Conservation (phyloP, 2,797 vertebrate species). For the Enteromius unitaeniatus region DNA sequence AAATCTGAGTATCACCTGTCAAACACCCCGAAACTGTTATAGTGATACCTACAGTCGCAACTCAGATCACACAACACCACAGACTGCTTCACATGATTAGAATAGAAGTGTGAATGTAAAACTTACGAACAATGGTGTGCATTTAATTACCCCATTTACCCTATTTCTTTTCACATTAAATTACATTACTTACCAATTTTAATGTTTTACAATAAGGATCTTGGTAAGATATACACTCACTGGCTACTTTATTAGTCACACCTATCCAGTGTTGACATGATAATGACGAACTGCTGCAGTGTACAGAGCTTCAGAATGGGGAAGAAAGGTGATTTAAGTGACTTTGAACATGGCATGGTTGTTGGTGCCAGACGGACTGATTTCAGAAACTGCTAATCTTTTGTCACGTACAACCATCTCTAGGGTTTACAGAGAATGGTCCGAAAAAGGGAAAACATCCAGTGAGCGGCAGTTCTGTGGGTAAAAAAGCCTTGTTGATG, state of each 20-base stretch:
- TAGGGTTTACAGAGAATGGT: no score
- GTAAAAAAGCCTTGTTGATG: not conserved
- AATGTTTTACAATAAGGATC: not conserved
- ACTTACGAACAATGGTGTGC: not conserved
- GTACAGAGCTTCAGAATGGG: no score
- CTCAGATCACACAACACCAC: not conserved
- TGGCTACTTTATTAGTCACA: no score
- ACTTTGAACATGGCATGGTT: no score
- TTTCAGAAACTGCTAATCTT: no score
- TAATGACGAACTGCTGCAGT: no score
- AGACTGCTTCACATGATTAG: not conserved
- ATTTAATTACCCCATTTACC: not conserved
- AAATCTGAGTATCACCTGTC: constrained; percentile 15
- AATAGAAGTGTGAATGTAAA: not conserved
- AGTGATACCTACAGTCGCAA: constrained; percentile 5
- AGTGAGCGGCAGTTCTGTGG: no score
- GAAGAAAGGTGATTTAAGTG: no score
- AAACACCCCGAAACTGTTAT: not conserved
- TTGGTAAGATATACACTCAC: not conserved
- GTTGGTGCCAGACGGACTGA: no score
- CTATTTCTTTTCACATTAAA: not conserved
- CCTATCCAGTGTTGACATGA: no score
- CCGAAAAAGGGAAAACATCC: no score
- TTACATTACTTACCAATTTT: not conserved
- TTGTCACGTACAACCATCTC: no score